Evolutionary conservation across 2,113 vertebrate species (phyloP).

Genomic region (Sciurus niger): DNA sequence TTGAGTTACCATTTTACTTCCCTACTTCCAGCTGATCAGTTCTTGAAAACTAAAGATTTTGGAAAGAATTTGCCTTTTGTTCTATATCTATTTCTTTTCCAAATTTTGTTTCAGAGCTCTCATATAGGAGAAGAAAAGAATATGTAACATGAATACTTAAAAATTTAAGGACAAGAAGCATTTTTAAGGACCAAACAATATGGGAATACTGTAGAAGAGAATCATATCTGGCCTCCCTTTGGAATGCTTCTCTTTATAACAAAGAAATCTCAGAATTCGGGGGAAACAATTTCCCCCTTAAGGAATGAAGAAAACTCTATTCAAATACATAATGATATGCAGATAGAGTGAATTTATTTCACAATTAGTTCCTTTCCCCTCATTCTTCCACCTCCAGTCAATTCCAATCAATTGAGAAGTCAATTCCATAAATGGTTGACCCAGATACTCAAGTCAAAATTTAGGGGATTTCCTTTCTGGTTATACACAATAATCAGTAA

Average conservation of each 20-base stretch:
- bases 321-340: neutral
- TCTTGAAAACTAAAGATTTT: constrained; percentile 59
- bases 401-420: too few species aligned
- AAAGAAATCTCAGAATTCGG: neutral
- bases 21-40: neutral
- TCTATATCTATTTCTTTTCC: neutral
- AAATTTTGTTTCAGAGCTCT: constrained; percentile 14
- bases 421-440: too few species aligned
- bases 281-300: neutral
- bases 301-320: neutral
- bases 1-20: constrained; percentile 26
- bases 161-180: constrained; percentile 8
- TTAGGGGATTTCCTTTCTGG: too few species aligned
- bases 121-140: constrained; percentile 44
- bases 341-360: neutral
- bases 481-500: too few species aligned
- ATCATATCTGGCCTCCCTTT: neutral
- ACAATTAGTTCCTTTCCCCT: neutral
- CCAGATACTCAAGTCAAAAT: too few species aligned
- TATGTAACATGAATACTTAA: constrained; percentile 24
- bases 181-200: neutral
- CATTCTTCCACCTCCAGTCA: too few species aligned
- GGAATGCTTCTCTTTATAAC: neutral
- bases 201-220: neutral
- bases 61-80: neutral